A percentile compares a stretch with the other conserved stretches of the same genome.
Evolutionary conservation across 2,797 vertebrate genomes (phyloP).

Genomic region (Sebastes iracundus): DNA sequence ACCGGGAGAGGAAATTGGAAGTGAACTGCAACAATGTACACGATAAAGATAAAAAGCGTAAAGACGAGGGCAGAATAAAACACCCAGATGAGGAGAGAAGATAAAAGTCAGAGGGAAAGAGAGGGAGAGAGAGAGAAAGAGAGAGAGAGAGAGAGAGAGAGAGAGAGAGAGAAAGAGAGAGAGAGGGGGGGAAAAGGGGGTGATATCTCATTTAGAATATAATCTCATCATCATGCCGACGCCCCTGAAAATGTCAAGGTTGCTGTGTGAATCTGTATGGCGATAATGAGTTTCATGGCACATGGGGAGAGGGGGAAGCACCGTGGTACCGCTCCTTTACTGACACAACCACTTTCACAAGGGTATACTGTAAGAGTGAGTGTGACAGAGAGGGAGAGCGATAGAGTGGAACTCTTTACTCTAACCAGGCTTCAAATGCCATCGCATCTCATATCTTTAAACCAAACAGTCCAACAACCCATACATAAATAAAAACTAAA

Average conservation of each 20-base stretch:
- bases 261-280: constrained; percentile 56
- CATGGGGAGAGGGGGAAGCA: constrained; percentile 12
- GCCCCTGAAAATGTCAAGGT: constrained; percentile 68
- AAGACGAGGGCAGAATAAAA: constrained; percentile 20
- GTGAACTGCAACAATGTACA: constrained; percentile 16
- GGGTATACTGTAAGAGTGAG: background rate
- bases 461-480: background rate
- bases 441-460: background rate
- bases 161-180: no score
- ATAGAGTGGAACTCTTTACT: background rate
- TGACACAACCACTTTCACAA: constrained; percentile 19
- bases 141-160: no score
- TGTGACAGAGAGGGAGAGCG: background rate
- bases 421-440: background rate
- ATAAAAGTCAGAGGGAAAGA: constrained; percentile 27
- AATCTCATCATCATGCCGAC: constrained; percentile 47
- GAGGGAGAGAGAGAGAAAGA: no score
- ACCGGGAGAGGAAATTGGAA: constrained; percentile 19
- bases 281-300: constrained; percentile 64
- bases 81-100: constrained; percentile 7
- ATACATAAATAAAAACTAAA: background rate
- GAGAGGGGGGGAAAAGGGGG: background rate
- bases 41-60: constrained; percentile 31
- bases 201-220: constrained; percentile 45
- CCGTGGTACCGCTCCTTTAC: background rate